Evolutionary conservation across 2,888 invertebrate species (phyloP), one percentile per base, ranked within the genome.

Genomic region (Colostygia pectinataria): DNA sequence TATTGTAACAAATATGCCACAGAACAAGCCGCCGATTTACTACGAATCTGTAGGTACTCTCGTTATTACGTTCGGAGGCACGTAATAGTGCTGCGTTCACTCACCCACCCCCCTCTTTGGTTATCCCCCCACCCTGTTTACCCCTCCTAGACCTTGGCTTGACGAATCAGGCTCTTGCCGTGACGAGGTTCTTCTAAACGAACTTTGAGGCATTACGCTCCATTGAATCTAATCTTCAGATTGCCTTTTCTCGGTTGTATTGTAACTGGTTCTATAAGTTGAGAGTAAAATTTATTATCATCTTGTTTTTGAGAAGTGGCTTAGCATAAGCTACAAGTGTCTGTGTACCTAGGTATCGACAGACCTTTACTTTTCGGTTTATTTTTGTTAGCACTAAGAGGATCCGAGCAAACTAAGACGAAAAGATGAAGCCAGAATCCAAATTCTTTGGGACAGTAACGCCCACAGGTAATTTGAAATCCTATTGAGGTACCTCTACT

Each of bases 131-230:
- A 33, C 33, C 38, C 43, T 31, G 14, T 12, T 13, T 24, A 15
- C 40, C 18, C 42, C 51, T 40, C 53, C 32, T 24, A 31, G 33
- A 29, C 28, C 43, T 24, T 38, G 31, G 37, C 82, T 74, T 84
- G 82, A 81, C 83, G 78, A 83, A 85, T 84, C 64, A 65, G 61
- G 60, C 73, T 64, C 71, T 68, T 65, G 69, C 72, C 82, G 77
- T 80, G 80, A 78, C 78, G 68, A 42, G 59, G 61, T 55, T 65
- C 66, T 62, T 61, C 59, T 64, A 61, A 55, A 62, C 63, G 48
- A 62, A 65, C 66, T 66, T 63, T 67, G 60, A 68, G 70, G 71
- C 57, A 71, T 69, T 70, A 73, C 74, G 74, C 68, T 76, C 61
- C 64, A 67, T 67, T 73, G 66, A 49, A 64, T 50, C 47, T 58